Conservation (phyloP, 2,113 vertebrate genomes). For the Atherinomorus stipes region DNA sequence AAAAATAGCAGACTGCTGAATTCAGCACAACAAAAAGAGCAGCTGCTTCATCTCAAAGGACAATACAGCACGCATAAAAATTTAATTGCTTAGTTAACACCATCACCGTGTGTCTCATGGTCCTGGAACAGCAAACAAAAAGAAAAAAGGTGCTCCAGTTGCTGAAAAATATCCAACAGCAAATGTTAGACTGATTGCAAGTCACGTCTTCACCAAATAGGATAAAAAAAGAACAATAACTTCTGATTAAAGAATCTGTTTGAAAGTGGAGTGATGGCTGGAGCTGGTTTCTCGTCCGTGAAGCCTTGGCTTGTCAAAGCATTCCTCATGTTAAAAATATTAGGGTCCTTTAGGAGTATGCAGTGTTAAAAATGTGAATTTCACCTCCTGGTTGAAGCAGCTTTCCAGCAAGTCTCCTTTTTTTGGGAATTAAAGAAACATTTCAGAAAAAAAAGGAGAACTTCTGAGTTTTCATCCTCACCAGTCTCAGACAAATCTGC, state of each 20-base stretch:
- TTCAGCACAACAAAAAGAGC: slow-evolving; percentile 24
- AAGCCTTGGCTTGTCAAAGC: slow-evolving; percentile 6
- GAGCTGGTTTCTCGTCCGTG: slow-evolving; percentile 9
- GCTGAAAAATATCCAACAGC: slow-evolving; percentile 9
- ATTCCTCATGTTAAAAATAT: slow-evolving; percentile 30
- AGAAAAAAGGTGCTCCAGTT: slow-evolving; percentile 9
- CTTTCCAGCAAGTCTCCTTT: neutral
- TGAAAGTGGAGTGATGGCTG: slow-evolving; percentile 2
- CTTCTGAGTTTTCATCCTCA: neutral
- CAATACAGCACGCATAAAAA: slow-evolving; percentile 4
- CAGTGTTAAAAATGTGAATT: neutral
- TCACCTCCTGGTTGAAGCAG: neutral
- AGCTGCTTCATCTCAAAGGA: slow-evolving; percentile 39
- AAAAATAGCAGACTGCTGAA: slow-evolving; percentile 36
- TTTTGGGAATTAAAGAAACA: neutral
- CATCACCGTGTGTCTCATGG: neutral
- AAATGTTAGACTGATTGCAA: neutral
- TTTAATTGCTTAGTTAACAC: neutral
- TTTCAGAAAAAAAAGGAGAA: neutral
- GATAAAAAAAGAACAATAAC: neutral
- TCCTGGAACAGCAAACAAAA: neutral
- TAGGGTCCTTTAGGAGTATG: slow-evolving; percentile 1
- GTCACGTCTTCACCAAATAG: slow-evolving; percentile 9
- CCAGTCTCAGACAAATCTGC: neutral
- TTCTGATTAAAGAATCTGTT: slow-evolving; percentile 33